These are phyloP conservation scores for Liodrosophila aerea DNA, from an alignment of 2,888 invertebrate species.

Conservation along the genomic window DNA sequence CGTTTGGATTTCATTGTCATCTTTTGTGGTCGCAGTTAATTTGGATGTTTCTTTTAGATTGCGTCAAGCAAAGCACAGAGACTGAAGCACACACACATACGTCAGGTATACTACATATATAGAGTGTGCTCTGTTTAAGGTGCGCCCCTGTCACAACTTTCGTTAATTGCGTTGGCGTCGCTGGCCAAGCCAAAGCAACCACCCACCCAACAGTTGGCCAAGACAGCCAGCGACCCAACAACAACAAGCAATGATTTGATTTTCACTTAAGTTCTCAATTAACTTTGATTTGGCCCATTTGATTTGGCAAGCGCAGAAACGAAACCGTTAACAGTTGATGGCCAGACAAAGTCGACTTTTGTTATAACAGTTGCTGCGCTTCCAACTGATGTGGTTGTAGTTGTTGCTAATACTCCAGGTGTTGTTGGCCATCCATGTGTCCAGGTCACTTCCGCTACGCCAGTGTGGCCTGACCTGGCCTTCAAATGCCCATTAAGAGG, in stretches of 20 bases:
- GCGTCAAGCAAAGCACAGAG: conserved; percentile 63
- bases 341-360: conserved; percentile 27
- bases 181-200: conserved; percentile 38
- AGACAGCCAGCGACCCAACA: conserved; percentile 29
- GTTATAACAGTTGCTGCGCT: conserved; percentile 23
- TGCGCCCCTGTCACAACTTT: conserved; percentile 65
- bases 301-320: conserved; percentile 50
- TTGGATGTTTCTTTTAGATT: conserved; percentile 49
- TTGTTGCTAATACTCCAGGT: conserved; percentile 4
- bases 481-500: conserved; percentile 67
- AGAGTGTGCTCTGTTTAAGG: conserved; percentile 48
- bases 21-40: conserved; percentile 45
- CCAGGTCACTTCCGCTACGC: conserved; percentile 68
- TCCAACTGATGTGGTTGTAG: conserved; percentile 11
- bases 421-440: conserved; percentile 50
- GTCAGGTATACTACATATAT: conserved; percentile 20
- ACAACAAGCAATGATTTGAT: conserved; percentile 54
- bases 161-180: conserved; percentile 73
- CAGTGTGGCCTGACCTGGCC: conserved; percentile 55
- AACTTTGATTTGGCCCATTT: conserved; percentile 79
- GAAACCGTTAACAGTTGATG: conserved; percentile 69
- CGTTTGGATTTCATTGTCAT: conserved; percentile 61
- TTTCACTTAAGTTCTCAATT: conserved; percentile 79
- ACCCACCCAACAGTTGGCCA: conserved; percentile 11
- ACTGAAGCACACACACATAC: conserved; percentile 20